phyloP scores from a whole-genome alignment of 1,140 invertebrate species.

The Lepidurus apus region DNA sequence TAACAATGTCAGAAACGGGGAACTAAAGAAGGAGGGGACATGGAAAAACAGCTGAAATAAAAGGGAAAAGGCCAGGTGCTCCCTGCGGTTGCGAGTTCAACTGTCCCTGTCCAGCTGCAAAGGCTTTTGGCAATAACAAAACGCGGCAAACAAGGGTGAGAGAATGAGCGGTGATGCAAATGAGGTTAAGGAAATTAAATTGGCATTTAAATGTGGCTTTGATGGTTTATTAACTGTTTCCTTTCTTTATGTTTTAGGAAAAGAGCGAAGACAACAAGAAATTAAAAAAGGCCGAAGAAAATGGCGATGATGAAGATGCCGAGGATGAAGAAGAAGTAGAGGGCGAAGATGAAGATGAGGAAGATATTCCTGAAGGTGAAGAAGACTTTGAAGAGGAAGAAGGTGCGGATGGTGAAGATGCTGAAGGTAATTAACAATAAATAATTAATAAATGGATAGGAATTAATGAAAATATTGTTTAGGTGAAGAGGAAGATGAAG shows the following conservation, averaged over 20 bases:
- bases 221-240: constrained; percentile 25
- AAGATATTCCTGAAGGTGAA: constrained; percentile 36
- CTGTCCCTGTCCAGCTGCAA: background rate
- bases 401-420: constrained; percentile 34
- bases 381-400: constrained; percentile 36
- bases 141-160: no score
- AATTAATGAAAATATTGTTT: no score
- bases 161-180: no score
- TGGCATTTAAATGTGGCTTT: background rate
- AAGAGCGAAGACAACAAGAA: constrained; percentile 35
- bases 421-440: no score
- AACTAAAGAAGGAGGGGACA: background rate
- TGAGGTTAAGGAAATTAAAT: background rate
- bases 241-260: constrained; percentile 8
- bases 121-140: background rate
- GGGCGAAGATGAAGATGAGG: constrained; percentile 36
- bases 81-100: background rate
- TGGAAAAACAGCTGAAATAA: background rate
- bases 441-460: no score
- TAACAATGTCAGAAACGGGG: background rate
- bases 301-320: constrained; percentile 35
- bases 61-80: background rate
- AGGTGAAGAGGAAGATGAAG: constrained; percentile 32
- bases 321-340: constrained; percentile 35
- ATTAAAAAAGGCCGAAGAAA: constrained; percentile 33